phyloP scores from a whole-genome alignment of 2,113 vertebrate genomes.

The Hassar affinis region DNA sequence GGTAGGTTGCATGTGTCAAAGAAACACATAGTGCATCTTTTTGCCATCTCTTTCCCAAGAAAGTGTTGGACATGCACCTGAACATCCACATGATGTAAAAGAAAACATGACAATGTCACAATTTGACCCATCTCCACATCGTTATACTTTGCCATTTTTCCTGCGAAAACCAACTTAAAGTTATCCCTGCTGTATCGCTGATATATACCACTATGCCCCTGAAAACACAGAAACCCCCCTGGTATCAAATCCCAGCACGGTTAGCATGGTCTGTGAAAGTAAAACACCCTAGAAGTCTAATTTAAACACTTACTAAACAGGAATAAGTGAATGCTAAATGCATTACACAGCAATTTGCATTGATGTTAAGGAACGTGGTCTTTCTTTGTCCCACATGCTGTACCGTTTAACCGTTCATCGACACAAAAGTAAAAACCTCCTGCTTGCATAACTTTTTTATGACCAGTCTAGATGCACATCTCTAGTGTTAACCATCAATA shows the following conservation, averaged over 20 bases:
- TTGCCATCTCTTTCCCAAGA: no score
- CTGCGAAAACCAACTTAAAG: no score
- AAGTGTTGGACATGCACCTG: no score
- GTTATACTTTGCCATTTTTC: no score
- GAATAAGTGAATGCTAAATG: not conserved
- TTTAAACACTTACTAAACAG: not conserved
- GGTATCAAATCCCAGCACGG: not conserved
- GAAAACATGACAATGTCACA: no score
- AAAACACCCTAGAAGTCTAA: not conserved
- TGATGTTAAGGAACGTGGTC: not conserved
- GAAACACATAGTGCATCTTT: not conserved
- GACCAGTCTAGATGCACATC: no score
- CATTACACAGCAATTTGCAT: not conserved
- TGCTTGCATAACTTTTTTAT: not conserved
- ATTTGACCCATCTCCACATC: no score
- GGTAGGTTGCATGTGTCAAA: no score
- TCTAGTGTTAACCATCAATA: not conserved
- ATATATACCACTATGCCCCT: no score
- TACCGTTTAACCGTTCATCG: not conserved
- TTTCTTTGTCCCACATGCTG: not conserved
- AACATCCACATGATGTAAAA: no score
- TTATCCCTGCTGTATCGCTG: no score
- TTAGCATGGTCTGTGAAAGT: not conserved
- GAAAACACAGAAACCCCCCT: not conserved
- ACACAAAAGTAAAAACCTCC: not conserved